A percentile compares a stretch with the other conserved stretches of the same genome.
Conservation (phyloP, 2,113 vertebrate species). For the Rhizomys pruinosus region DNA sequence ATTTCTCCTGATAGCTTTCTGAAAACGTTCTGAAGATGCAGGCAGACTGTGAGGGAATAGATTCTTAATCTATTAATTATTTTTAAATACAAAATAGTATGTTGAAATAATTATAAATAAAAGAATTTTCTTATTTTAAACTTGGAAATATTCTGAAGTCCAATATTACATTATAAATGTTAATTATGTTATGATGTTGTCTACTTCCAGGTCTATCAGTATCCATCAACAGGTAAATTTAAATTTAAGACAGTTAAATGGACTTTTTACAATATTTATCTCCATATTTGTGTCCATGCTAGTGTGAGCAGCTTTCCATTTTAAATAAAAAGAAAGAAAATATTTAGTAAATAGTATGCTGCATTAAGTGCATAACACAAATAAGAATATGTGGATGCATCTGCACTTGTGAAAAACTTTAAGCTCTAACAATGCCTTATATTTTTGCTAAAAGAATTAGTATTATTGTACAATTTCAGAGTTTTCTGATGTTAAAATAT, state of each 20-base stretch:
- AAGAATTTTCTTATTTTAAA: constrained; percentile 30
- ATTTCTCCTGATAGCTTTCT: background rate
- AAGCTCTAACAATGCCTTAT: background rate
- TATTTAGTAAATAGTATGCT: background rate
- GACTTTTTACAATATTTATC: background rate
- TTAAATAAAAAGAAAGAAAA: background rate
- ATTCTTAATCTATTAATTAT: background rate
- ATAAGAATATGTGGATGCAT: background rate
- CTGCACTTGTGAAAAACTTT: background rate
- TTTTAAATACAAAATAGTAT: constrained; percentile 31
- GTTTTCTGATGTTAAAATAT: constrained; percentile 4
- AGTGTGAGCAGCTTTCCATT: background rate
- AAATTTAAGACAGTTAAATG: background rate
- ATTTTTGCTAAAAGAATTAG: constrained; percentile 23
- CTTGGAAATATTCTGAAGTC: background rate
- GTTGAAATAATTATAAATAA: background rate
- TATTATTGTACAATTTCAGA: background rate
- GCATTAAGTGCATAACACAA: background rate
- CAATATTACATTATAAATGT: background rate
- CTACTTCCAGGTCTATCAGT: background rate
- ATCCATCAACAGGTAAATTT: background rate
- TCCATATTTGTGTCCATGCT: background rate
- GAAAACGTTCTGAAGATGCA: background rate
- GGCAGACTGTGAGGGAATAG: background rate
- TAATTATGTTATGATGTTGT: background rate